Conservation (phyloP, 92 coral and sea anemone genomes). For the Montipora capitata region DNA sequence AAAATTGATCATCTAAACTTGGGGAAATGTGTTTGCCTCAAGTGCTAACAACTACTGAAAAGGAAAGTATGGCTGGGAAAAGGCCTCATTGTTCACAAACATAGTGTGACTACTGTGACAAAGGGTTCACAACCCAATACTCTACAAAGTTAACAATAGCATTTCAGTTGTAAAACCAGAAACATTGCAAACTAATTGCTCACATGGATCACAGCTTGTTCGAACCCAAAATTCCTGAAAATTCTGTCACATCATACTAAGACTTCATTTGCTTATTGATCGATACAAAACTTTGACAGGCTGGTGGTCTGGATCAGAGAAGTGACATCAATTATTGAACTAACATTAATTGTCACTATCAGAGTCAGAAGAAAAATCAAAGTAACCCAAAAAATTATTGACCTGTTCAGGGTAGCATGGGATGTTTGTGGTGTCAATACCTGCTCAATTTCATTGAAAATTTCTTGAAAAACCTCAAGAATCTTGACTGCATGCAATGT, state of each 20-base stretch:
- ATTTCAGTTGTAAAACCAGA: not conserved
- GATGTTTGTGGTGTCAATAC: not conserved
- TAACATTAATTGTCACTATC: not conserved
- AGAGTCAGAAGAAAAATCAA: constrained; percentile 10
- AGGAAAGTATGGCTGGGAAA: no score
- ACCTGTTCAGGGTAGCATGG: not conserved
- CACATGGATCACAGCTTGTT: not conserved
- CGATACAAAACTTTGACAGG: not conserved
- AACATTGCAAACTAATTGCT: not conserved
- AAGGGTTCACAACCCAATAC: not conserved
- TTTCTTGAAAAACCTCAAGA: constrained; percentile 13
- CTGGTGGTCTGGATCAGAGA: constrained; percentile 3
- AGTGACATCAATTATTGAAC: not conserved
- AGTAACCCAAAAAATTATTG: not conserved
- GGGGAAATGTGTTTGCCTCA: no score
- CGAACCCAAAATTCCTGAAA: not conserved
- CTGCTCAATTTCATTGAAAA: constrained; percentile 1
- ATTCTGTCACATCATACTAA: not conserved
- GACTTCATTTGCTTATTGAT: not conserved
- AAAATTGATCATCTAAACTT: no score
- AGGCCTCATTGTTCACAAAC: no score
- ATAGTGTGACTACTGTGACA: no score
- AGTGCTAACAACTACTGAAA: no score
- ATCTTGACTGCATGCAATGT: constrained; percentile 4
- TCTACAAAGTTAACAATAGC: not conserved